Percentiles rank a stretch among this genome's conserved stretches.
These are phyloP conservation scores for Acipenser ruthenus DNA, from an alignment of 2,797 vertebrate species.

Conservation along the genomic window DNA sequence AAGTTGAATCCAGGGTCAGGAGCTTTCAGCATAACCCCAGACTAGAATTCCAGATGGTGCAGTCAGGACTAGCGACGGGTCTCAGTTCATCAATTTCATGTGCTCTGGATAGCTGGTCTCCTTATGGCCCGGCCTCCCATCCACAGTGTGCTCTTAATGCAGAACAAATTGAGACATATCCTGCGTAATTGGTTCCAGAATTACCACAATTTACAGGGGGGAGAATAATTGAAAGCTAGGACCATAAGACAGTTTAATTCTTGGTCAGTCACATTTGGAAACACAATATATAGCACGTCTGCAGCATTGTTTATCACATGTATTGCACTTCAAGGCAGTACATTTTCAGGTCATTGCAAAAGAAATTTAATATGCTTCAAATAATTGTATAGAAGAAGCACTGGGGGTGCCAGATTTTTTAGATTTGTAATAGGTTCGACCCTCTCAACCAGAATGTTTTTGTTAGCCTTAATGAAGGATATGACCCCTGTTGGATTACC, in stretches of 20 bases:
- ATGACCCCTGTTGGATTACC: too few relatives aligned
- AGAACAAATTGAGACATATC: conserved; percentile 81
- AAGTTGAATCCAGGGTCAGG: conserved; percentile 67
- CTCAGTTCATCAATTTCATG: conserved; percentile 79
- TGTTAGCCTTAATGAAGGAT: too few relatives aligned
- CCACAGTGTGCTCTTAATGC: conserved; percentile 59
- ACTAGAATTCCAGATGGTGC: conserved; percentile 73
- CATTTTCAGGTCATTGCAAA: too few relatives aligned
- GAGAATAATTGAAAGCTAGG: not conserved
- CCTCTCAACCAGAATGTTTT: too few relatives aligned
- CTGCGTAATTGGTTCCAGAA: conserved; percentile 73
- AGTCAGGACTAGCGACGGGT: conserved; percentile 58
- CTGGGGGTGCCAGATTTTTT: too few relatives aligned
- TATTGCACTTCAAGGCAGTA: too few relatives aligned
- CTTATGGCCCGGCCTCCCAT: conserved; percentile 42
- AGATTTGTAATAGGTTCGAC: too few relatives aligned
- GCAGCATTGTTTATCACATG: too few relatives aligned
- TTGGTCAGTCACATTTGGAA: too few relatives aligned
- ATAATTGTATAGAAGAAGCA: too few relatives aligned
- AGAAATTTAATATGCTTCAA: too few relatives aligned
- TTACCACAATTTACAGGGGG: conserved; percentile 57
- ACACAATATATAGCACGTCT: too few relatives aligned
- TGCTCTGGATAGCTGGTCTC: conserved; percentile 46
- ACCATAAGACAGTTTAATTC: not conserved
- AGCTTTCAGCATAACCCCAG: conserved; percentile 59